phyloP scores from a whole-genome alignment of 2,113 vertebrate species.

The Cettia cetti region DNA sequence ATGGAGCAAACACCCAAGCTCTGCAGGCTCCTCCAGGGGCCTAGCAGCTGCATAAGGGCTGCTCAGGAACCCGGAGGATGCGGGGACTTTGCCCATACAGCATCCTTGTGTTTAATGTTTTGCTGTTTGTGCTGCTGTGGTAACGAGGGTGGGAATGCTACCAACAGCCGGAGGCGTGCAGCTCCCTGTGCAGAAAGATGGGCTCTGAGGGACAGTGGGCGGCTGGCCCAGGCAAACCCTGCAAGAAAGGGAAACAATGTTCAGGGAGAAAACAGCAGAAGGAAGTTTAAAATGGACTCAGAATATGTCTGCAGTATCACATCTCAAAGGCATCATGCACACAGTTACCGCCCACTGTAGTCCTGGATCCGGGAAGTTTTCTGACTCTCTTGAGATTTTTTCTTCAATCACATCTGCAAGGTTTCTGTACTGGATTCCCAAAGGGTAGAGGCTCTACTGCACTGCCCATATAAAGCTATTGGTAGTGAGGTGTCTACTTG shows the following conservation, averaged over 20 bases:
- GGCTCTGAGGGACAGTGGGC: neutral
- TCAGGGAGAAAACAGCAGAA: neutral
- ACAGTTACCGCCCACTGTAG: rapidly evolving
- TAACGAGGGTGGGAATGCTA: neutral
- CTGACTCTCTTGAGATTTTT: neutral
- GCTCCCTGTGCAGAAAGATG: neutral
- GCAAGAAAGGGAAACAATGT: neutral
- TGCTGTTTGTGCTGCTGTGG: slow-evolving; percentile 37
- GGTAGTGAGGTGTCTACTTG: neutral
- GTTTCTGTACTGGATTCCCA: neutral
- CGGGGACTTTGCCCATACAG: neutral
- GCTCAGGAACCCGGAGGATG: neutral
- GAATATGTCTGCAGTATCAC: rapidly evolving
- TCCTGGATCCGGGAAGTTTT: neutral
- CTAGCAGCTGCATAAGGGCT: neutral
- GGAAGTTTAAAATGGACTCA: neutral
- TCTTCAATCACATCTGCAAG: neutral
- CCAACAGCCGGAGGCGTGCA: neutral
- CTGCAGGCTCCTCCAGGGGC: neutral
- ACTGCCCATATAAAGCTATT: neutral
- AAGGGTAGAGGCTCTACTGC: neutral
- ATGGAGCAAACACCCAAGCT: rapidly evolving
- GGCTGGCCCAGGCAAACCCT: neutral
- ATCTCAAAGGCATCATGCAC: neutral
- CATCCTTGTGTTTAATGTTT: neutral